Evolutionary conservation across 2,888 invertebrate species (phyloP), one percentile per base, ranked within the genome.

Genomic region (Hypomecis punctinalis): DNA sequence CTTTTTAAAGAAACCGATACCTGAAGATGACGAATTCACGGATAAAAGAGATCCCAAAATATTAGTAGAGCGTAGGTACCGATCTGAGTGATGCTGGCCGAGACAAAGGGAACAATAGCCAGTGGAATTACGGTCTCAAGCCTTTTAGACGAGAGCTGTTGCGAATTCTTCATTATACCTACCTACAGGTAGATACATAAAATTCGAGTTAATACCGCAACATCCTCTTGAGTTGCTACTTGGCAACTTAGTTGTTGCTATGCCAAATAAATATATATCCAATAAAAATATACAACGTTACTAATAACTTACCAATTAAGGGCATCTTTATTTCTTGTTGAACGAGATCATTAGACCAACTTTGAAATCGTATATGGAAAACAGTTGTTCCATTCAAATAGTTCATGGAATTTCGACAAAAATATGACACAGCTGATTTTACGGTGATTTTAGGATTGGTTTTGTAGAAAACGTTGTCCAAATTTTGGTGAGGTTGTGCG

Each of bases 71-170:
- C 67, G 68, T 62, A 67, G 70, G 74, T 75, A 76, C 72, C 73
- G 72, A 72, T 71, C 76, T 63, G 75, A 77, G 78, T 74, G 76
- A 75, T 69, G 74, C 73, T 72, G 74, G 60, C 61, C 70, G 70
- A 81, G 75, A 86, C 83, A 85, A 86, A 84, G 81, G 76, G 75
- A 80, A 85, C 85, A 84, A 86, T 83, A 83, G 80, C 76, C 79
- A 73, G 76, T 66, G 75, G 79, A 81, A 84, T 85, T 82, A 86
- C 83, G 79, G 80, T 77, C 80, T 80, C 75, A 79, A 82, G 79
- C 79, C 78, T 82, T 83, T 79, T 80, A 74, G 73, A 72, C 74
- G 67, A 73, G 79, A 79, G 75, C 78, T 78, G 79, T 80, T 70
- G 77, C 69, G 74, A 72, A 77, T 77, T 81, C 79, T 84, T 86